These are phyloP conservation scores for Pseudolycoriella hygida DNA, from an alignment of 2,888 invertebrate genomes.

Conservation along the genomic window DNA sequence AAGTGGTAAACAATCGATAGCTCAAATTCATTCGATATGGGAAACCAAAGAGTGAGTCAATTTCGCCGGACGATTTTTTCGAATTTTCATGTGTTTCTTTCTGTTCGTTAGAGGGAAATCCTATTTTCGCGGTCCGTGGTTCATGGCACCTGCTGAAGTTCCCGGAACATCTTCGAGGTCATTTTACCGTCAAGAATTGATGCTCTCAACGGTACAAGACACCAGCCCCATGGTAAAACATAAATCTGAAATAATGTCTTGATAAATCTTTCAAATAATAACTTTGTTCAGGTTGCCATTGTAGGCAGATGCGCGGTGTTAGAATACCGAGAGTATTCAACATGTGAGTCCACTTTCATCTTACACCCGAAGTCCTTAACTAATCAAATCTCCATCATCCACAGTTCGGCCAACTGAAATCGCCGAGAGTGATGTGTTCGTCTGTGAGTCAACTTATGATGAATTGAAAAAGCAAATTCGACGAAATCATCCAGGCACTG, in stretches of 20 bases:
- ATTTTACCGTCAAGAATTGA: conserved; percentile 87
- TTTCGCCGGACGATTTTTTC: not conserved
- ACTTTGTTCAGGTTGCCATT: conserved; percentile 40
- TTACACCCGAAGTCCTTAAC: not conserved
- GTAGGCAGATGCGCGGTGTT: conserved; percentile 83
- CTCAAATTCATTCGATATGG: conserved; percentile 91
- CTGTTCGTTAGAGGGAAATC: conserved; percentile 53
- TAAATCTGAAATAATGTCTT: too few relatives aligned
- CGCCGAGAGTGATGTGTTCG: conserved; percentile 75
- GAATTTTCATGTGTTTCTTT: not conserved
- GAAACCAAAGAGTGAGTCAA: conserved; percentile 64
- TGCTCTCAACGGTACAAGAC: conserved; percentile 80
- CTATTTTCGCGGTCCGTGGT: conserved; percentile 87
- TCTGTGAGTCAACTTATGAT: conserved; percentile 84
- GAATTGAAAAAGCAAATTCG: conserved; percentile 66
- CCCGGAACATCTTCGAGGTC: conserved; percentile 57
- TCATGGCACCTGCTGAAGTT: conserved; percentile 76
- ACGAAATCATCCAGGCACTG: conserved; percentile 44
- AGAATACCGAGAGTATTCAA: conserved; percentile 76
- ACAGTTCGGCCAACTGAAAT: conserved; percentile 86
- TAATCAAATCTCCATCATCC: not conserved
- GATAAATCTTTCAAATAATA: too few relatives aligned
- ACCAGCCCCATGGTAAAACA: conserved; percentile 65
- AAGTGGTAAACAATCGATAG: conserved; percentile 77
- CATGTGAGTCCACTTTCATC: conserved; percentile 42